A percentile compares a stretch with the other conserved stretches of the same genome.
phyloP scores from a whole-genome alignment of 2,113 vertebrate genomes.

The Otis tarda region DNA sequence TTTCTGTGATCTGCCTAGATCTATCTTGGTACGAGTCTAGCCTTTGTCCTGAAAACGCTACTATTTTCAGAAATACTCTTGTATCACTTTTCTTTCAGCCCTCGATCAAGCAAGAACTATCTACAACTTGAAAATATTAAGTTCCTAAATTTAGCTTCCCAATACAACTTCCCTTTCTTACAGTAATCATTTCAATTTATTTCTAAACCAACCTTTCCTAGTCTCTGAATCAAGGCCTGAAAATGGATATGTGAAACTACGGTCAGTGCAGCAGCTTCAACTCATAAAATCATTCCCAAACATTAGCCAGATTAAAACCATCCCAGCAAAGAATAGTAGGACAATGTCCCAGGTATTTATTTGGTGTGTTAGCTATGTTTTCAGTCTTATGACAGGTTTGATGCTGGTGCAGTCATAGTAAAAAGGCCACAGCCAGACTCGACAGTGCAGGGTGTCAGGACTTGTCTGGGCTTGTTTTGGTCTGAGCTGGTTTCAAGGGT shows the following conservation, averaged over 20 bases:
- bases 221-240: neutral
- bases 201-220: neutral
- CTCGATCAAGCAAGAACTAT: neutral
- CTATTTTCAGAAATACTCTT: neutral
- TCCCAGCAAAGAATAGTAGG: neutral
- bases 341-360: neutral
- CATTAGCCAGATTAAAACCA: neutral
- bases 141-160: neutral
- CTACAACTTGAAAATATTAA: neutral
- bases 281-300: neutral
- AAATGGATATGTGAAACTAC: neutral
- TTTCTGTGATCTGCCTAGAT: neutral
- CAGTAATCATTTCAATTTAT: neutral
- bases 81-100: neutral
- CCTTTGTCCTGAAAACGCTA: neutral
- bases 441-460: neutral
- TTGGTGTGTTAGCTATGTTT: neutral
- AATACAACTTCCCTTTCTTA: neutral
- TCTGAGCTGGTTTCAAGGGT: neutral
- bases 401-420: neutral
- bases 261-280: neutral
- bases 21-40: rapidly evolving
- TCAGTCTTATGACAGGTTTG: neutral
- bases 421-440: neutral
- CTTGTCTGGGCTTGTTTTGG: neutral